Conservation (phyloP, 2,888 invertebrate genomes). For the Portevinia maculata region DNA sequence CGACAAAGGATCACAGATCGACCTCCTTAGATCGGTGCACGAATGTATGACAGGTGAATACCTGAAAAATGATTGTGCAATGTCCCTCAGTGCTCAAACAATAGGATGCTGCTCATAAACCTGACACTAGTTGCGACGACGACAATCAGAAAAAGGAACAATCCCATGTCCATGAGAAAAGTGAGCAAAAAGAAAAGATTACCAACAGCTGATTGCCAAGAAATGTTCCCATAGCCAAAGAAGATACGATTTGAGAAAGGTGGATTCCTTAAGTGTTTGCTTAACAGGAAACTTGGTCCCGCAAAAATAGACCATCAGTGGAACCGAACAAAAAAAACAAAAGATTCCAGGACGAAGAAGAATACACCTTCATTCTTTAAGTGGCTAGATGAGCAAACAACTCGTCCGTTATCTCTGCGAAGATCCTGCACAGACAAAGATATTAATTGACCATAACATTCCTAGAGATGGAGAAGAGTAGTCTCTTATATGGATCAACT, state of each 20-base stretch:
- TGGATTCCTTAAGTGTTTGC: constrained; percentile 71
- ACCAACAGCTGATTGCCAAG: constrained; percentile 71
- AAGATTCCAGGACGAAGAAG: constrained; percentile 1
- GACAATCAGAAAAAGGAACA: constrained; percentile 15
- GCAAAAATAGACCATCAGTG: constrained; percentile 58
- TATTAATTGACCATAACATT: constrained; percentile 66
- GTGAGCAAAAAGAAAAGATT: constrained; percentile 27
- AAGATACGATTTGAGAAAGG: constrained; percentile 46
- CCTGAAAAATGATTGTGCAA: constrained; percentile 50
- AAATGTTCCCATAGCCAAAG: constrained; percentile 69
- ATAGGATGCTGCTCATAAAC: constrained; percentile 45
- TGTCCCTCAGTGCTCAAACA: constrained; percentile 41
- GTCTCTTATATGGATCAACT: constrained; percentile 58
- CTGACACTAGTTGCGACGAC: constrained; percentile 35
- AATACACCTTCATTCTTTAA: constrained; percentile 51
- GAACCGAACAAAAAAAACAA: constrained; percentile 64
- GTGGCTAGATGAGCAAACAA: constrained; percentile 71
- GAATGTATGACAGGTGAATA: constrained; percentile 63
- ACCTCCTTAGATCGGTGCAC: neutral
- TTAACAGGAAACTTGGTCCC: constrained; percentile 70
- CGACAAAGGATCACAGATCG: constrained; percentile 24
- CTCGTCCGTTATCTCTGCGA: constrained; percentile 57
- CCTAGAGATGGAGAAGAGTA: neutral
- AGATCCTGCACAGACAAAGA: constrained; percentile 53
- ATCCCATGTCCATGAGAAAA: constrained; percentile 44